Evolutionary conservation across 2,888 invertebrate species (phyloP).

Genomic region (Agrenia bidenticulata): DNA sequence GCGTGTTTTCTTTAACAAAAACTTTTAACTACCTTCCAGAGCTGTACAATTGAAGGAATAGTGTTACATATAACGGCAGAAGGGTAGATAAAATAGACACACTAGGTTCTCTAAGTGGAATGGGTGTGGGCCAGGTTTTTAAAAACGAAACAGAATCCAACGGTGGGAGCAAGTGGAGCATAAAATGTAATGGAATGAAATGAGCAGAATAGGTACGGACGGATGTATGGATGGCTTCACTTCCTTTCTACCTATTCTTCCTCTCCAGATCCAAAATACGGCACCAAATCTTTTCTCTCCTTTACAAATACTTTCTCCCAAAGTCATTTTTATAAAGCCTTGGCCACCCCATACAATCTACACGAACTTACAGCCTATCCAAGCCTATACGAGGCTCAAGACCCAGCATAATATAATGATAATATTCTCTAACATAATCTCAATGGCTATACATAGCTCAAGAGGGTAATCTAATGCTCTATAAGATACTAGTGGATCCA

Average conservation of each 20-base stretch:
- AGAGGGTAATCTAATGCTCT: too few species aligned
- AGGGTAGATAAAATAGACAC: too few species aligned
- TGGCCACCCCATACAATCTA: not conserved
- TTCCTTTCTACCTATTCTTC: not conserved
- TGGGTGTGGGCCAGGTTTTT: too few species aligned
- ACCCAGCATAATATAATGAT: too few species aligned
- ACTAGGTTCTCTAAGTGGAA: too few species aligned
- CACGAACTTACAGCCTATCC: not conserved
- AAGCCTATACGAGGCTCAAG: not conserved
- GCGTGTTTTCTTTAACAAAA: too few species aligned
- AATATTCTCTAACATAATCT: too few species aligned
- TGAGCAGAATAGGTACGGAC: conserved; percentile 2
- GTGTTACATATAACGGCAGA: too few species aligned
- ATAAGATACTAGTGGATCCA: too few species aligned
- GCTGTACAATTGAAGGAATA: too few species aligned
- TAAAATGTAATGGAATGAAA: conserved; percentile 17
- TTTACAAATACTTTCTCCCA: not conserved
- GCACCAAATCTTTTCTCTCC: not conserved
- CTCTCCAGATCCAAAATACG: not conserved
- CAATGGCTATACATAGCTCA: too few species aligned
- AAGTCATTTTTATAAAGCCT: not conserved
- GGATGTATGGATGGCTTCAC: conserved; percentile 9
- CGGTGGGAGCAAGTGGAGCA: conserved; percentile 9
- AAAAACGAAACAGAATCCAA: not conserved
- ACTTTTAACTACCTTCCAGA: too few species aligned